phyloP scores from a whole-genome alignment of 2,797 vertebrate species.

The Macropodus opercularis region DNA sequence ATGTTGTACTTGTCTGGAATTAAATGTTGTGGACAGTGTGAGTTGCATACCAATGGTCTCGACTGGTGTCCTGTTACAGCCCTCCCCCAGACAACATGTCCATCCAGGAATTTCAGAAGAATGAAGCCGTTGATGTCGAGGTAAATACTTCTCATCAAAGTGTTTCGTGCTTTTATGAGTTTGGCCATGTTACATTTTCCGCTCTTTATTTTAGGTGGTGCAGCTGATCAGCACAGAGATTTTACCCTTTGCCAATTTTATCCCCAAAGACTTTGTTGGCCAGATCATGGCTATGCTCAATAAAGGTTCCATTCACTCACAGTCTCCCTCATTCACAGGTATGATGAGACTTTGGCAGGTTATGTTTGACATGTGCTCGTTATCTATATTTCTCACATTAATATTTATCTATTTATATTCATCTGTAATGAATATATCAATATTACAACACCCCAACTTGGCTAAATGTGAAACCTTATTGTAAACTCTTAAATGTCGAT shows the following conservation, averaged over 20 bases:
- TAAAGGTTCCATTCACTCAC: conserved; percentile 98
- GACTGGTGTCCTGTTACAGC: conserved; percentile 73
- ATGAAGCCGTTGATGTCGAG: conserved; percentile 97
- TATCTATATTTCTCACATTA: background rate
- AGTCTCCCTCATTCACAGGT: conserved; percentile 98
- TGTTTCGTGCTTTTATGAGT: background rate
- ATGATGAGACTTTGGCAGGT: conserved; percentile 24
- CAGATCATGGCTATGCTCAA: conserved; percentile 99
- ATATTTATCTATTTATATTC: too few species aligned
- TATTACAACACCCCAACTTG: too few species aligned
- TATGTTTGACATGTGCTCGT: background rate
- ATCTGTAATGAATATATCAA: too few species aligned
- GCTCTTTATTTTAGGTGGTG: conserved; percentile 85
- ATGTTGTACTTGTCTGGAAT: background rate
- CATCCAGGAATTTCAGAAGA: conserved; percentile 99
- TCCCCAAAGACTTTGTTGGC: conserved; percentile 98
- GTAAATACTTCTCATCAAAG: conserved; percentile 70
- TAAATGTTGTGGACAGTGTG: background rate
- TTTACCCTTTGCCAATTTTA: conserved; percentile 98
- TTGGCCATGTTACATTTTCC: background rate
- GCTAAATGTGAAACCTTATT: too few species aligned
- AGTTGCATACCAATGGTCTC: background rate
- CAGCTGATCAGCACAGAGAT: conserved; percentile 98
- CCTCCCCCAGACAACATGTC: conserved; percentile 97
- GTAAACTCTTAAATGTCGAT: conserved; percentile 10